Evolutionary conservation across 2,888 invertebrate genomes (phyloP).

Genomic region (Papilio protenor): DNA sequence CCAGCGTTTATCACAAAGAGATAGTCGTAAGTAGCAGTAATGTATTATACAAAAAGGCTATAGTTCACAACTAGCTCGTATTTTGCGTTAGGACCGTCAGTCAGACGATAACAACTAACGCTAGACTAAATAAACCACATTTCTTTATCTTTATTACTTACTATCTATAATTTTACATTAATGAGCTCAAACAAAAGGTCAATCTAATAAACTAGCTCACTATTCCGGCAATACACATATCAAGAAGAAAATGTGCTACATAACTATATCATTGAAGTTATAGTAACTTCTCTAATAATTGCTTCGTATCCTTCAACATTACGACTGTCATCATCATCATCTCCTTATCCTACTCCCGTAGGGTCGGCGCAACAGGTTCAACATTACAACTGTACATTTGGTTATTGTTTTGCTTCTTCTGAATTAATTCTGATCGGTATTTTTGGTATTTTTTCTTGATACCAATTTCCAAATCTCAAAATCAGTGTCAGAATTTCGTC

Average conservation of each 20-base stretch:
- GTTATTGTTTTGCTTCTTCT: too few relatives aligned
- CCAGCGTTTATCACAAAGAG: background rate
- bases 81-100: background rate
- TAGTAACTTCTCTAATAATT: too few relatives aligned
- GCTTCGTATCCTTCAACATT: too few relatives aligned
- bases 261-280: too few relatives aligned
- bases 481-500: background rate
- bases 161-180: conserved; percentile 2
- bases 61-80: background rate
- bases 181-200: background rate
- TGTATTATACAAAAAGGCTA: background rate
- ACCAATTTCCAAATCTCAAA: background rate
- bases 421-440: too few relatives aligned
- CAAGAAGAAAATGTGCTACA: background rate
- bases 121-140: conserved; percentile 19
- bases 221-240: background rate
- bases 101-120: background rate
- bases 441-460: too few relatives aligned
- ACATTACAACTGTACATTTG: too few relatives aligned
- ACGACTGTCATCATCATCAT: too few relatives aligned
- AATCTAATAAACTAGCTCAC: background rate
- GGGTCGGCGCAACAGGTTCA: too few relatives aligned
- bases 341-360: too few relatives aligned
- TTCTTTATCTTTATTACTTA: conserved; percentile 12
- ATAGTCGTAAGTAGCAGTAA: background rate